Percentiles rank a stretch among this genome's conserved stretches.
Conservation (phyloP, 30 jellyfish, hydroid and myxozoan genomes). For the Calvadosia cruxmelitensis region DNA sequence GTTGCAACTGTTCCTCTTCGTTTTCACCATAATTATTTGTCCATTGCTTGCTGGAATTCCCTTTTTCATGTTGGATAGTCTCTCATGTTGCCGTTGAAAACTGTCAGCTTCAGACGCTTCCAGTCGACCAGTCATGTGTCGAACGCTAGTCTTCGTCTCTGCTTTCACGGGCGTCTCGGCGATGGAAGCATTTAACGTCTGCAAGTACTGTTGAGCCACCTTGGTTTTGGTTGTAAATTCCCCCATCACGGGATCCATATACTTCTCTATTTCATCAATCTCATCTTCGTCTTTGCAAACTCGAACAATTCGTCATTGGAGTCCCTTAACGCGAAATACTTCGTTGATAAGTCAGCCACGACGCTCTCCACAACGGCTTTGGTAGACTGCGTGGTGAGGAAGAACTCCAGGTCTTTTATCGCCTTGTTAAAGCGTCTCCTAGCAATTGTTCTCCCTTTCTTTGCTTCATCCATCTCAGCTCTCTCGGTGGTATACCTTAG, state of each 20-base stretch:
- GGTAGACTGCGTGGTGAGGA: not conserved
- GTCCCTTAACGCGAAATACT: not conserved
- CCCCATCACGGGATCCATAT: not conserved
- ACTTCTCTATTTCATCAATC: not conserved
- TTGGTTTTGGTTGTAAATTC: not conserved
- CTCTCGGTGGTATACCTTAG: not conserved
- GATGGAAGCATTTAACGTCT: not conserved
- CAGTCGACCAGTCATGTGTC: no score
- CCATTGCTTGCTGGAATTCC: not conserved
- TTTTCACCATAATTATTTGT: not conserved
- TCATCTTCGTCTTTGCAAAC: not conserved
- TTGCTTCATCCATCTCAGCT: not conserved
- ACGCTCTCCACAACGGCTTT: not conserved
- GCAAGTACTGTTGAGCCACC: not conserved
- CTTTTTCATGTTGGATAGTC: not conserved
- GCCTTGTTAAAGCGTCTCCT: not conserved
- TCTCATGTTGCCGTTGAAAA: not conserved
- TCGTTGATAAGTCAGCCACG: not conserved
- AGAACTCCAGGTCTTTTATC: not conserved
- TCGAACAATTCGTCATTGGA: no score
- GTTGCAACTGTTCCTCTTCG: not conserved
- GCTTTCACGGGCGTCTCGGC: not conserved
- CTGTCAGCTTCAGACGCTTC: not conserved
- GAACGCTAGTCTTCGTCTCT: not conserved
- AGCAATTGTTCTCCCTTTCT: not conserved